Conservation (phyloP, 2,113 vertebrate genomes). For the Grammomys dolichurus region DNA sequence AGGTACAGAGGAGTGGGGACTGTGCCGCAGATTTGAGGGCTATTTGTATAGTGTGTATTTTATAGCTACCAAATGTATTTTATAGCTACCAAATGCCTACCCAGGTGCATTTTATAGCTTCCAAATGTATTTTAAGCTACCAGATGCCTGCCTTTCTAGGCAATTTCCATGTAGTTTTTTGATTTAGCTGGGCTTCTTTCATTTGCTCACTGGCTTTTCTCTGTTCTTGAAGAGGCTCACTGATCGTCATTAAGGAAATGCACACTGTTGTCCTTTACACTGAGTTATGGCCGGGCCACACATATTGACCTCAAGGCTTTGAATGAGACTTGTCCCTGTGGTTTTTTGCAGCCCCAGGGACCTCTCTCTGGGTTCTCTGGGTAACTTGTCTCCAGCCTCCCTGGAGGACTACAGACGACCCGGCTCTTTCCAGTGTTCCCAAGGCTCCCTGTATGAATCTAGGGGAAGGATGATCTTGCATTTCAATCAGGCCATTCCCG, state of each 20-base stretch:
- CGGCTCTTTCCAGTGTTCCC: not conserved
- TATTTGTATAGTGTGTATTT: not conserved
- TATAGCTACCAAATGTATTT: not conserved
- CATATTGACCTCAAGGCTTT: not conserved
- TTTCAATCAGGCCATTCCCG: constrained; percentile 32
- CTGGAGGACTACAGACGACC: not conserved
- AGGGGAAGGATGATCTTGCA: not conserved
- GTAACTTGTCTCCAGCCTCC: not conserved
- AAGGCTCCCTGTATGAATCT: not conserved
- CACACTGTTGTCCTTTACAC: not conserved
- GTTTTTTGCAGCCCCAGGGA: not conserved
- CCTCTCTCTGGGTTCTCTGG: not conserved
- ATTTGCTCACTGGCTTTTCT: constrained; percentile 15
- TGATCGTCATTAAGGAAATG: not conserved
- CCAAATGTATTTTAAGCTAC: not conserved
- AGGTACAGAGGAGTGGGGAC: not conserved
- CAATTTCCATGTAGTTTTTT: not conserved
- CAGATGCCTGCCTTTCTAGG: not conserved
- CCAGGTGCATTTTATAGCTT: not conserved
- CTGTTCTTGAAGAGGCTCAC: not conserved
- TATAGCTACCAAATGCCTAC: constrained; percentile 1
- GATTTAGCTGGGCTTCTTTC: not conserved
- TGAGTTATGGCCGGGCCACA: too few relatives aligned
- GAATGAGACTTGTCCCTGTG: not conserved
- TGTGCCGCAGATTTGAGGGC: not conserved